Evolutionary conservation across 2,888 invertebrate species (phyloP).

Genomic region (Ethmia dodecea): DNA sequence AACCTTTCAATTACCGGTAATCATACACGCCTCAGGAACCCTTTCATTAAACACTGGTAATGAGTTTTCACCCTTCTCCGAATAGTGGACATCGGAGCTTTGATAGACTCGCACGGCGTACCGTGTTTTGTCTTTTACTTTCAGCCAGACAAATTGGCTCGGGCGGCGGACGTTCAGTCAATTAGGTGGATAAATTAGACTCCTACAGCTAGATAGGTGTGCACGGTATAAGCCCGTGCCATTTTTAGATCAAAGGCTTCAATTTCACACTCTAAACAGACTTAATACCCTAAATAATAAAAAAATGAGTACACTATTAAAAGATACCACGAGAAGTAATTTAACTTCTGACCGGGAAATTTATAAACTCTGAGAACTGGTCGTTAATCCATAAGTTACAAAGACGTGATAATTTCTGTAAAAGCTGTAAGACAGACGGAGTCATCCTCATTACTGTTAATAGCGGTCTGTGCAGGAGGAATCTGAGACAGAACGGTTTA

Average conservation of each 20-base stretch:
- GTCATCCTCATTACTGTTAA: constrained; percentile 55
- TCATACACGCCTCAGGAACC: constrained; percentile 69
- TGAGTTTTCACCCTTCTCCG: constrained; percentile 73
- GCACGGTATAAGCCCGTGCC: too few species aligned
- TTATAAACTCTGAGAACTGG: background rate
- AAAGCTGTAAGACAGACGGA: constrained; percentile 23
- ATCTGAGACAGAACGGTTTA: constrained; percentile 56
- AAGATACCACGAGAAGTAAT: background rate
- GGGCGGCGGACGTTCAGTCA: constrained; percentile 37
- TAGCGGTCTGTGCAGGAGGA: constrained; percentile 46
- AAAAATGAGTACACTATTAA: too few species aligned
- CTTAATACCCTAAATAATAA: too few species aligned
- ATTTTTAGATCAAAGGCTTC: too few species aligned
- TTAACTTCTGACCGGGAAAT: background rate
- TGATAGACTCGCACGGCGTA: constrained; percentile 45
- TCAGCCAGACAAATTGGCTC: constrained; percentile 44
- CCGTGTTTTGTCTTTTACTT: constrained; percentile 55
- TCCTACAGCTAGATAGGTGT: too few species aligned
- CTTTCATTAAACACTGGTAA: constrained; percentile 72
- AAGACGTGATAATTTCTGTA: background rate
- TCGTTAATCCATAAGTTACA: background rate
- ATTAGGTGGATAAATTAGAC: constrained; percentile 32
- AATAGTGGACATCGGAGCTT: constrained; percentile 68
- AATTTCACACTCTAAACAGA: too few species aligned
- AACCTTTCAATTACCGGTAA: constrained; percentile 73